These are phyloP conservation scores for Chromobotia macracanthus DNA, from an alignment of 2,797 vertebrate genomes.

Conservation along the genomic window DNA sequence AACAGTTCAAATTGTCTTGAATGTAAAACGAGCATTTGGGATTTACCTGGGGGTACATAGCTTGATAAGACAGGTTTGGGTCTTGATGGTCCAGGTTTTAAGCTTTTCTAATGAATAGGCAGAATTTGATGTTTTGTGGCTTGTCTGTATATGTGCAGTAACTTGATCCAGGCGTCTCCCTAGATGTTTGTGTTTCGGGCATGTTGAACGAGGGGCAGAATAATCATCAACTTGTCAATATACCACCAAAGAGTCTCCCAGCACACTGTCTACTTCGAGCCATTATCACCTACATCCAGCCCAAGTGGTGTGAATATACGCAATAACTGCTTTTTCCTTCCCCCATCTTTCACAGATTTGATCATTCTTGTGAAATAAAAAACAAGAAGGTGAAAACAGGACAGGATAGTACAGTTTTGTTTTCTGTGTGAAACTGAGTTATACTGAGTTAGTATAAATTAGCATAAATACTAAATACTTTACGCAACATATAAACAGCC, in stretches of 20 bases:
- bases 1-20: slow-evolving; percentile 6
- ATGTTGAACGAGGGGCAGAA: slow-evolving; percentile 9
- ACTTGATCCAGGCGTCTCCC: slow-evolving; percentile 14
- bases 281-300: slow-evolving; percentile 1
- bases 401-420: background rate
- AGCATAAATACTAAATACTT: background rate
- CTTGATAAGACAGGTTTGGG: background rate
- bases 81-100: background rate
- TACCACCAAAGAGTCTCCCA: background rate
- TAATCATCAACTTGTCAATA: slow-evolving; percentile 21
- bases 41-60: background rate
- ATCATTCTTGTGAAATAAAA: background rate
- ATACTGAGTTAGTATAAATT: background rate
- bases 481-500: background rate
- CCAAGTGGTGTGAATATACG: background rate
- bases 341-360: background rate
- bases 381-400: background rate
- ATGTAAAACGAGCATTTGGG: slow-evolving; percentile 6
- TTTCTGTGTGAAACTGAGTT: background rate
- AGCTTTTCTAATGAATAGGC: slow-evolving; percentile 21
- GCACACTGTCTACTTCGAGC: slow-evolving; percentile 9
- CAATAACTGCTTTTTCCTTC: background rate
- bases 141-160: slow-evolving; percentile 50
- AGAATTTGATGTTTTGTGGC: slow-evolving; percentile 26
- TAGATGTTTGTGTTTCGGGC: slow-evolving; percentile 46